Base-by-base conservation (phyloP, 1,140 invertebrate species). In the Drosophila triauraria region DNA sequence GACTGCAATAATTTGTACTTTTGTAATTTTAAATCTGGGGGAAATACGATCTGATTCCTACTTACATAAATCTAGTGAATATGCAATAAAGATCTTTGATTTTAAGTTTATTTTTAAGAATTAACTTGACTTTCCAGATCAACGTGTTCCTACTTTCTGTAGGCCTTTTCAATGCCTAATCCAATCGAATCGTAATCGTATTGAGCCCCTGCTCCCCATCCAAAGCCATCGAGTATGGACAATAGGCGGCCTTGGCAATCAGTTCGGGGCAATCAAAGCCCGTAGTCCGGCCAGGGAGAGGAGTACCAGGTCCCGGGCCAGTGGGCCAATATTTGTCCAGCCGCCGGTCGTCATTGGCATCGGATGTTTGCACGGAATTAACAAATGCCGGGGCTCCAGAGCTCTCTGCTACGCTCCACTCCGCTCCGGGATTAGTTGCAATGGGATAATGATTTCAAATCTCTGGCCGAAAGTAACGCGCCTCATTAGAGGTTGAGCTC, bases 401-500 rank as follows among this genome's bases (percentile, higher is more conserved):
- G 43, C 35, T 32, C 27, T 13, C 10, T 27, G 4, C n/a, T 17
- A n/a, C 27, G 2, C 25, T n/a, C 9, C 2, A 8, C 15, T 51
- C 50, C 10, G 3, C 17, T 15, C 53, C 17, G 27, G 79, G 81
- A 90, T 88, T 90, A 82, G 78, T 82, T 88, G 75, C 78, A 78
- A 88, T 80, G 78, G 85, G 81, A 88, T 88, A 88, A 88, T 88
- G 85, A 88, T 88, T 81, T 88, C 85, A 88, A 90, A 90, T 88
- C 84, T 90, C 38, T 68, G 74, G 75, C 65, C 83, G 78, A 65
- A 88, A 86, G 85, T 90, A 90, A 90, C 91, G 82, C 82, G 78
- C 64, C 85, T 90, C 85, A 90, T 90, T 90, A 90, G 86, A 85
- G 81, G 86, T 61, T 84, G 80, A 82, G 74, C 84, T 78, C 59